phyloP scores from a whole-genome alignment of 1,140 invertebrate genomes.

The Ericerus pela region DNA sequence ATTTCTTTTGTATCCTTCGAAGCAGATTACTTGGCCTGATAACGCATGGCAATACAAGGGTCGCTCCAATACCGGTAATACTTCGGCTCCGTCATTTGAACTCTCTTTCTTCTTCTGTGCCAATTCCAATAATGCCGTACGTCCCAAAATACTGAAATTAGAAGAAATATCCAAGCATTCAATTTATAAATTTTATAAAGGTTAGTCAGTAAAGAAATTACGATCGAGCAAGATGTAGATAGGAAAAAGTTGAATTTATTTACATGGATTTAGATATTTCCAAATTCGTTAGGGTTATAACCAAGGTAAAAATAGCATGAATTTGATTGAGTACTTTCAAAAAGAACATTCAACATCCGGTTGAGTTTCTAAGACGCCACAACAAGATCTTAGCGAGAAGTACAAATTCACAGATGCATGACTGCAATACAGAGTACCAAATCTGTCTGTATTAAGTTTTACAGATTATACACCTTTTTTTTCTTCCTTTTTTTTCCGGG shows the following conservation, averaged over 20 bases:
- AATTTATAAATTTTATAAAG: too few species aligned
- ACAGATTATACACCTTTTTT: too few species aligned
- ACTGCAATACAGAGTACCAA: too few species aligned
- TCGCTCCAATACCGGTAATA: constrained; percentile 48
- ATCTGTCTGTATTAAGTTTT: too few species aligned
- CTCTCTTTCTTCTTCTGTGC: constrained; percentile 31
- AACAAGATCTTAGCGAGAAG: too few species aligned
- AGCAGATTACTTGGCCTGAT: constrained; percentile 69
- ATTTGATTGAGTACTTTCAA: too few species aligned
- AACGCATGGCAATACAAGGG: constrained; percentile 76
- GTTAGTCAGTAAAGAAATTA: neutral
- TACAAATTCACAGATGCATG: too few species aligned
- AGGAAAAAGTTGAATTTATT: neutral
- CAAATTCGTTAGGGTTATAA: neutral
- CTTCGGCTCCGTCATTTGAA: constrained; percentile 15
- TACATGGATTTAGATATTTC: neutral
- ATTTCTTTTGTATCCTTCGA: constrained; percentile 75
- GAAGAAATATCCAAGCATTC: too few species aligned
- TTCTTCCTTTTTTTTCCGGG: too few species aligned
- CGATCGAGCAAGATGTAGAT: neutral
- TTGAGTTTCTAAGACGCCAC: too few species aligned
- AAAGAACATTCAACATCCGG: too few species aligned
- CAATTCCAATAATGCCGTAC: constrained; percentile 54
- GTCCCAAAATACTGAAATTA: constrained; percentile 23
- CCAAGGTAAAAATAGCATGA: neutral